Conservation (phyloP, 2,113 vertebrate species). For the Peucedramus taeniatus region DNA sequence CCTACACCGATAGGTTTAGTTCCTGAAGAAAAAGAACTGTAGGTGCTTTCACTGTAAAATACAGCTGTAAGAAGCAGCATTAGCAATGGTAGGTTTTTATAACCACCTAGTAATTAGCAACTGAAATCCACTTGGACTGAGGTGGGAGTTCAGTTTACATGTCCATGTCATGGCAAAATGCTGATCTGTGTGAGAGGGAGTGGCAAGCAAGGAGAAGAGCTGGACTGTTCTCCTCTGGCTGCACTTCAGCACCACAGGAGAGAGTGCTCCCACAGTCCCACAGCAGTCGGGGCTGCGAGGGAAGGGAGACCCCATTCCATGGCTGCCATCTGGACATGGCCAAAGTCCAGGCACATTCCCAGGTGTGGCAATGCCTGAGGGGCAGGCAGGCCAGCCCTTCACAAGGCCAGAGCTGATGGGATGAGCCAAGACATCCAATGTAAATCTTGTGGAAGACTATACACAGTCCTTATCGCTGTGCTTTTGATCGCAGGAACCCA, state of each 20-base stretch:
- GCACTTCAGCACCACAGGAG: neutral
- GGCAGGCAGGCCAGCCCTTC: neutral
- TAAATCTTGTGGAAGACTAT: neutral
- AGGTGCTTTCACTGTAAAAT: neutral
- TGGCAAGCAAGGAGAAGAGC: neutral
- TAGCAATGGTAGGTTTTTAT: neutral
- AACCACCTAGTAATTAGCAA: neutral
- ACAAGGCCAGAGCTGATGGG: neutral
- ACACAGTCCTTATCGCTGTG: neutral
- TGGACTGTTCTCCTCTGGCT: neutral
- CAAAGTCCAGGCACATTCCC: neutral
- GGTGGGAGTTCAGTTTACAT: neutral
- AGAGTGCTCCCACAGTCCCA: neutral
- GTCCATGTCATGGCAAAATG: neutral
- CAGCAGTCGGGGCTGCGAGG: rapidly evolving
- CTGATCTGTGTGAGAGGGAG: neutral
- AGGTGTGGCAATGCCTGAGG: neutral
- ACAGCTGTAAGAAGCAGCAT: neutral
- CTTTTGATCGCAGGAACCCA: neutral
- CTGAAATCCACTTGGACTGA: neutral
- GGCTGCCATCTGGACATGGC: neutral
- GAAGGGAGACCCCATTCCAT: neutral
- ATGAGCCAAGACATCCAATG: rapidly evolving
- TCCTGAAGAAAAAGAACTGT: neutral
- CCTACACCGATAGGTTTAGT: neutral